These are phyloP conservation scores for Erebia aethiops DNA, from an alignment of 2,888 invertebrate species.

Conservation along the genomic window DNA sequence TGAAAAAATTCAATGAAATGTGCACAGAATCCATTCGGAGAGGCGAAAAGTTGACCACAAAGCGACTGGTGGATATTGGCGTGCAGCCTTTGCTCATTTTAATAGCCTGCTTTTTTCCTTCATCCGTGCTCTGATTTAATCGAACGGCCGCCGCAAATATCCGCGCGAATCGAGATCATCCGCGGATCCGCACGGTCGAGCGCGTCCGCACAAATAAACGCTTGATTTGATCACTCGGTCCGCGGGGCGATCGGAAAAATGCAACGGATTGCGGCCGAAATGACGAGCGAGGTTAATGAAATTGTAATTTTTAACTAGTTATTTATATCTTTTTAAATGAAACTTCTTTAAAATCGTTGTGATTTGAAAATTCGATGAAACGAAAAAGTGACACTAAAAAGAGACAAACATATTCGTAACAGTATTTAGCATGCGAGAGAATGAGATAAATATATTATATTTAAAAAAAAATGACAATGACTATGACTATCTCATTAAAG, in stretches of 20 bases:
- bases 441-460: too few relatives aligned
- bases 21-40: slow-evolving; percentile 25
- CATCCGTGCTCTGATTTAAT: slow-evolving; percentile 45
- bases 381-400: too few relatives aligned
- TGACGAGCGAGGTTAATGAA: slow-evolving; percentile 55
- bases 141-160: slow-evolving; percentile 44
- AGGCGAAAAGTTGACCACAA: slow-evolving; percentile 39
- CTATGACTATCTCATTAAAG: too few relatives aligned
- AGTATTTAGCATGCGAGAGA: too few relatives aligned
- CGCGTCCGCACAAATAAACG: slow-evolving; percentile 66
- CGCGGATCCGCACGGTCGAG: slow-evolving; percentile 49
- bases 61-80: slow-evolving; percentile 32
- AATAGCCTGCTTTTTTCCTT: slow-evolving; percentile 41
- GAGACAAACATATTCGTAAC: too few relatives aligned
- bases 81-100: slow-evolving; percentile 37
- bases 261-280: slow-evolving; percentile 47
- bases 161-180: slow-evolving; percentile 41
- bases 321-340: too few relatives aligned
- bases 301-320: slow-evolving; percentile 44
- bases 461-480: too few relatives aligned
- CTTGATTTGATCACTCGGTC: slow-evolving; percentile 63
- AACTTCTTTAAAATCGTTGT: too few relatives aligned
- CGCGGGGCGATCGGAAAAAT: slow-evolving; percentile 49
- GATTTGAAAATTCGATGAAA: too few relatives aligned
- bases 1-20: slow-evolving; percentile 19